phyloP scores from a whole-genome alignment of 2,888 invertebrate species.

The Drosophila austrosaltans region DNA sequence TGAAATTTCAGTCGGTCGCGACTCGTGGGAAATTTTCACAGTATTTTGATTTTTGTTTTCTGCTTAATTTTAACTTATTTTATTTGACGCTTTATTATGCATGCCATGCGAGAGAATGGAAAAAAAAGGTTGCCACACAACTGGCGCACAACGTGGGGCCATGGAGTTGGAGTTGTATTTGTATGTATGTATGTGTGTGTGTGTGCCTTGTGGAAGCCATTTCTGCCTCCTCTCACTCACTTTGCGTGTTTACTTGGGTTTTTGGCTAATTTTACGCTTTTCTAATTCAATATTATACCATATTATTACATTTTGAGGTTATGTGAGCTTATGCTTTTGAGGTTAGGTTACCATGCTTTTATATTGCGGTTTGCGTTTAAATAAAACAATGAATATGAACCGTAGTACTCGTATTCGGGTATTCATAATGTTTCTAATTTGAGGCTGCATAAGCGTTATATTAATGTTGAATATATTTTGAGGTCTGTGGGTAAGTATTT shows the following conservation, averaged over 20 bases:
- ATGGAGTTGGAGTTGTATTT: background rate
- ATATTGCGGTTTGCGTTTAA: constrained; percentile 18
- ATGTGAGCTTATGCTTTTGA: constrained; percentile 4
- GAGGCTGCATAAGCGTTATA: background rate
- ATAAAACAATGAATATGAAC: constrained; percentile 5
- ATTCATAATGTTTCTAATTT: background rate
- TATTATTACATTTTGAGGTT: constrained; percentile 42
- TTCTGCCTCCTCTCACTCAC: background rate
- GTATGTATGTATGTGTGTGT: background rate
- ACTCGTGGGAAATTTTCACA: constrained; percentile 46
- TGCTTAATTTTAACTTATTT: constrained; percentile 54
- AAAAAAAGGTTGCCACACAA: constrained; percentile 40
- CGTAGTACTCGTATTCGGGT: background rate
- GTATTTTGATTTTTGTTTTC: constrained; percentile 48
- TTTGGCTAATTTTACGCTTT: constrained; percentile 63
- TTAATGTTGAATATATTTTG: background rate
- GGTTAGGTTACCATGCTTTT: constrained; percentile 4
- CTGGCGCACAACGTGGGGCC: constrained; percentile 15
- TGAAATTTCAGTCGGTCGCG: constrained; percentile 28
- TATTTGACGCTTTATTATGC: constrained; percentile 36
- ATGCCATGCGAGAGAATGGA: background rate
- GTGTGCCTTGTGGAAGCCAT: constrained; percentile 2
- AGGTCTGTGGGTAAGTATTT: background rate
- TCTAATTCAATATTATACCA: constrained; percentile 60
- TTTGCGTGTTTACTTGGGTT: constrained; percentile 31